Evolutionary conservation across 2,888 invertebrate genomes (phyloP), one percentile per base, ranked within the genome.

Genomic region (Onthophagus sagittarius): DNA sequence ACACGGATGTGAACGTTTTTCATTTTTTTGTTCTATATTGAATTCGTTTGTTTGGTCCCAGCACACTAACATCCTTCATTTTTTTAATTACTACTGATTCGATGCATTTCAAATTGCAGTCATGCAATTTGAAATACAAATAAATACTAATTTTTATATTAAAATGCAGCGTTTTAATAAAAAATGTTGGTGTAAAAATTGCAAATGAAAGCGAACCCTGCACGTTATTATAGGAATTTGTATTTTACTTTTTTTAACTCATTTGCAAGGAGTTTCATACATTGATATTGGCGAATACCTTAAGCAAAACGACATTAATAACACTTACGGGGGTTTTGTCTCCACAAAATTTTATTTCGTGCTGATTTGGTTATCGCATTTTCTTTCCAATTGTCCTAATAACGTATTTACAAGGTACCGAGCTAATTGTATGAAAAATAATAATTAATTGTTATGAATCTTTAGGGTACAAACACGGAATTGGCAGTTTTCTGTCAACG

Each of bases 31-130:
- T 23, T 15, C 67, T 67, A 67, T n/a, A 31, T 67, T 31, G 67
- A 67, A 67, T 67, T 53, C 62, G 62, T 53, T 71, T 53, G 13
- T 80, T 79, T 80, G 79, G 79, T 81, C 79, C 80, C 80, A 79
- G 80, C 78, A 79, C 79, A 75, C 79, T 76, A 75, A 74, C 73
- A 74, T 67, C 31, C 67, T 31, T 32, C 64, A 9, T 31, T n/a
- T 31, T n/a, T 67, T 31, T 9, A n/a, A 31, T 23, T 64, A 67
- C 32, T 63, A 63, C 15, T 15, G 15, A 63, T 63, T 15, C 1
- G 1, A 15, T 15, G 15, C 5, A 67, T 6, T 67, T 15, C 23
- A 67, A 31, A 31, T 67, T 23, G 23, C n/a, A 67, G 11, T 53
- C 7, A 1, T 23, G 23, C 23, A 23, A 3, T 63, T 14, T 63